Conservation (phyloP, 2,888 invertebrate species). For the Sinodicranocentrus sp. region DNA sequence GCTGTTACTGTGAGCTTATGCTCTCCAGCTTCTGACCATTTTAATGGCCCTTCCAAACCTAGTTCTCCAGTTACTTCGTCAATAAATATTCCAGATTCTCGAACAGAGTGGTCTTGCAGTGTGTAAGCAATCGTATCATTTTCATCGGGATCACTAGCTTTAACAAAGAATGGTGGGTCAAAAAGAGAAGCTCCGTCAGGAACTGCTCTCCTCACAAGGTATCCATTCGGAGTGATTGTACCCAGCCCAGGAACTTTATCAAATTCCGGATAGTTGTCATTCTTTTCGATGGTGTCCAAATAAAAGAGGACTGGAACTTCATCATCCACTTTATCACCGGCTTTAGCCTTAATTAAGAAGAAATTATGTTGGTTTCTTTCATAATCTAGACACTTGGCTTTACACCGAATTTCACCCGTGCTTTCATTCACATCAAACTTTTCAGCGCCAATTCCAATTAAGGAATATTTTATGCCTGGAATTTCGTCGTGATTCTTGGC, state of each 20-base stretch:
- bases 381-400: slow-evolving; percentile 73
- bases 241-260: slow-evolving; percentile 63
- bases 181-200: slow-evolving; percentile 87
- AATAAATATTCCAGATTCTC: slow-evolving; percentile 80
- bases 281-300: slow-evolving; percentile 71
- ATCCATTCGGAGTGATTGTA: slow-evolving; percentile 54
- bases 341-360: slow-evolving; percentile 73
- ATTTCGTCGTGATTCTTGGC: slow-evolving; percentile 73
- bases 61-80: slow-evolving; percentile 86
- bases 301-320: slow-evolving; percentile 74
- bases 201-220: slow-evolving; percentile 81
- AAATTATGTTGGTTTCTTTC: slow-evolving; percentile 75
- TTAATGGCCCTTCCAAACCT: slow-evolving; percentile 83
- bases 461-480: slow-evolving; percentile 83
- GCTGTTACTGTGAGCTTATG: slow-evolving; percentile 73
- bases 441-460: slow-evolving; percentile 89
- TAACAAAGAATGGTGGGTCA: slow-evolving; percentile 88
- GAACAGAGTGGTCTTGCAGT: slow-evolving; percentile 52
- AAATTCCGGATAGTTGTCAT: slow-evolving; percentile 73
- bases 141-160: slow-evolving; percentile 78
- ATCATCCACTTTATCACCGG: slow-evolving; percentile 74
- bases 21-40: slow-evolving; percentile 77
- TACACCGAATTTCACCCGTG: slow-evolving; percentile 84
- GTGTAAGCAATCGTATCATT: slow-evolving; percentile 73
- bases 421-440: slow-evolving; percentile 84